Percentiles rank a stretch among this genome's conserved stretches.
Evolutionary conservation across 2,113 vertebrate species (phyloP).

Genomic region (Cephalopholis sonnerati): DNA sequence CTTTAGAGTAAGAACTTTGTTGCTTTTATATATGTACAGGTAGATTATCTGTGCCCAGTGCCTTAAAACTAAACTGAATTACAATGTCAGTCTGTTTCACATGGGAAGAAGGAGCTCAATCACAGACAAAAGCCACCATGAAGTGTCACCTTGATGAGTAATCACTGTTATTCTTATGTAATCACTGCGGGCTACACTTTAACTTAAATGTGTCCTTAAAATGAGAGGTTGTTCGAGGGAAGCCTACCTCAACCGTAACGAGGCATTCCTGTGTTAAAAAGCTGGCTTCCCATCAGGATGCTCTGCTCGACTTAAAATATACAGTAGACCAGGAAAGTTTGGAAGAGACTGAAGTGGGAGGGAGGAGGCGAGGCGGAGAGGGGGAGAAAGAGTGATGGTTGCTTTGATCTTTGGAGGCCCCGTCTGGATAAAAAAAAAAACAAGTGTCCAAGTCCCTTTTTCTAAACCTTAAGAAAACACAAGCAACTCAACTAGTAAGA

Average conservation of each 20-base stretch:
- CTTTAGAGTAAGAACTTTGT: neutral
- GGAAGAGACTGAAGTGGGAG: conserved; percentile 68
- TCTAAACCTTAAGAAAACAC: conserved; percentile 45
- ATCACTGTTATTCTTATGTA: conserved; percentile 21
- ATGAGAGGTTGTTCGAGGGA: conserved; percentile 57
- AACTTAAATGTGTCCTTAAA: conserved; percentile 53
- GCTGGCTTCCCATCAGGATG: conserved; percentile 72
- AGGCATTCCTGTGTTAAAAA: conserved; percentile 67
- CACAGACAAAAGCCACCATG: conserved; percentile 27
- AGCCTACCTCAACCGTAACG: conserved; percentile 50
- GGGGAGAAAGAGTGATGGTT: conserved; percentile 76
- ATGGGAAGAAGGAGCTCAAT: neutral
- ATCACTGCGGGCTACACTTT: conserved; percentile 38
- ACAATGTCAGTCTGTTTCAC: neutral
- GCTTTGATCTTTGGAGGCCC: conserved; percentile 81
- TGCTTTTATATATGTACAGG: neutral
- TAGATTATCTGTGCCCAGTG: neutral
- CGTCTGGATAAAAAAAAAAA: conserved; percentile 63
- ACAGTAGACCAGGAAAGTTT: conserved; percentile 78
- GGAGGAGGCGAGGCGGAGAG: conserved; percentile 54
- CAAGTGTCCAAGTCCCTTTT: conserved; percentile 57
- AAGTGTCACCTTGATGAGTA: conserved; percentile 40
- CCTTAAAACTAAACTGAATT: conserved; percentile 5
- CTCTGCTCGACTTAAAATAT: conserved; percentile 76
- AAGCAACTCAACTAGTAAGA: conserved; percentile 38